Evolutionary conservation across 2,113 vertebrate genomes (phyloP).

Genomic region (Spermophilus dauricus): DNA sequence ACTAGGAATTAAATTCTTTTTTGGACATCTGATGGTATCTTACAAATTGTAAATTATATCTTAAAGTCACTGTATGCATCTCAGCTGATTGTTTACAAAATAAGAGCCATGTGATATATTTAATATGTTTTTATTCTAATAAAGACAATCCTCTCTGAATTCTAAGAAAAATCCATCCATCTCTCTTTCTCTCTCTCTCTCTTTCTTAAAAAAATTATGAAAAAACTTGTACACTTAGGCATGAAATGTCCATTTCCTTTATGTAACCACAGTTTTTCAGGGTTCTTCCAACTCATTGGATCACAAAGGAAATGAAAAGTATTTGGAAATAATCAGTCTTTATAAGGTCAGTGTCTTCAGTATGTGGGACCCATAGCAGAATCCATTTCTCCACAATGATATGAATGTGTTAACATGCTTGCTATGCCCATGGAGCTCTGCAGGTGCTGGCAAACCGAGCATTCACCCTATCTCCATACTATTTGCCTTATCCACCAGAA

Average conservation of each 20-base stretch:
- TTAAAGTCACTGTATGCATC: neutral
- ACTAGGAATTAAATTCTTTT: neutral
- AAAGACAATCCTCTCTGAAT: neutral
- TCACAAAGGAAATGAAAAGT: constrained; percentile 63
- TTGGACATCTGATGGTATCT: neutral
- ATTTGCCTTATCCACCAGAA: neutral
- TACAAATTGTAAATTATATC: neutral
- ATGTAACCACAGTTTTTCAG: constrained; percentile 37
- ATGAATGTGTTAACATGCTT: neutral
- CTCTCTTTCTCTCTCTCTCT: neutral
- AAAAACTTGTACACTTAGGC: constrained; percentile 23
- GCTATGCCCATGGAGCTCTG: neutral
- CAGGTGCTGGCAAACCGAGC: neutral
- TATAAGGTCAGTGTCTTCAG: neutral
- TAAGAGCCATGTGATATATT: neutral
- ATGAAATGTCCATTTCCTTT: constrained; percentile 64
- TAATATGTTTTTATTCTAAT: neutral
- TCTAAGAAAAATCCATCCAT: neutral
- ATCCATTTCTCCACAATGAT: neutral
- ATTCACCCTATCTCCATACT: neutral
- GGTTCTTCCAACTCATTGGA: constrained; percentile 11
- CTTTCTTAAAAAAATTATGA: neutral
- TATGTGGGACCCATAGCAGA: neutral
- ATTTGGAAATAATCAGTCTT: constrained; percentile 31
- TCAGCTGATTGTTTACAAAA: neutral